Base-by-base conservation (phyloP, 1,140 invertebrate species). In the Mamestra configurata region DNA sequence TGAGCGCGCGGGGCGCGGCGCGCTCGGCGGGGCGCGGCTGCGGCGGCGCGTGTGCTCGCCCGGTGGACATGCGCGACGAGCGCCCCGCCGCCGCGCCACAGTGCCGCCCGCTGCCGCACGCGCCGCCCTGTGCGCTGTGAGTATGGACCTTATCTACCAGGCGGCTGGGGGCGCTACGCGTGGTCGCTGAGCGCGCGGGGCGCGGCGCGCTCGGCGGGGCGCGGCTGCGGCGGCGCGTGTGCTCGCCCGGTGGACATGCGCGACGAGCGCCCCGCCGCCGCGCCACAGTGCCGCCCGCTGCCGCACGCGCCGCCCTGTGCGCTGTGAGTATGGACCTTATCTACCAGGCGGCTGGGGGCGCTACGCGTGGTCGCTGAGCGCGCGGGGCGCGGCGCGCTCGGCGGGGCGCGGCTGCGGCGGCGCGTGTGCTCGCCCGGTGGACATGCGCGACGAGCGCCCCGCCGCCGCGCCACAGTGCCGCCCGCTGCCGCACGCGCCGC, bases 301-400 rank as follows among this genome's bases (percentile, higher is more conserved):
- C 89, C 90, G 24, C 85, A 89, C 66, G 86, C 89, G 55, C 91
- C 91, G 18, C 86, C 89, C 4, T 88, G 88, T 79, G 88, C 90
- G 8, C 87, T 91, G 93, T 93, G 37, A 87, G 90, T 88, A 80
- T 8, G 0, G 15, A 40, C 46, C 35, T 37, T 37, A n/a, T n/a
- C n/a, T n/a, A n/a, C n/a, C n/a, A n/a, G n/a, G n/a, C n/a, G n/a
- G n/a, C n/a, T n/a, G 99, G 95, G 98, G 98, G 0, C 96, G 98
- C 20, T 98, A 98, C 95, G 98, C 98, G 8, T 99, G 99, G 99
- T 98, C 98, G 0, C 97, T 99, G 96, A 98, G 99, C 88, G 94
- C 98, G 49, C 95, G 98, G 18, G 98, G 98, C 92, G 94, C 98
- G 75, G 97, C 98, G 3, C 96, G 97, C 61, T 97, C 97, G 55